Percentiles rank a stretch among this genome's conserved stretches.
Conservation (phyloP, 1,140 invertebrate species). For the Drosophila yakuba region DNA sequence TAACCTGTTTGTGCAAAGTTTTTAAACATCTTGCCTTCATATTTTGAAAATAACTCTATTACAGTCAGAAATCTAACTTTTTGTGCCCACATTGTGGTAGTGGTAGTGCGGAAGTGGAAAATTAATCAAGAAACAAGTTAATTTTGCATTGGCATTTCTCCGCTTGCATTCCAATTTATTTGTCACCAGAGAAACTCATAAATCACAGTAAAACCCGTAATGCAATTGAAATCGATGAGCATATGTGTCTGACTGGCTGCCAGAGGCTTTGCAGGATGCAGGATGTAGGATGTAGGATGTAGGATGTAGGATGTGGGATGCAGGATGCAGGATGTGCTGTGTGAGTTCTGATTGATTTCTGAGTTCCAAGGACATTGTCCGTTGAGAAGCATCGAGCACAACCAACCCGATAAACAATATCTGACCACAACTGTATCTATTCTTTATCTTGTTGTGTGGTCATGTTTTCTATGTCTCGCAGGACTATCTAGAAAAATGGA, state of each 20-base stretch:
- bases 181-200: conserved; percentile 28
- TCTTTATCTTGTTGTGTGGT: neutral
- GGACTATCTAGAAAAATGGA: conserved; percentile 48
- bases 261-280: neutral
- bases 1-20: neutral
- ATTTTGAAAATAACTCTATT: neutral
- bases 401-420: conserved; percentile 37
- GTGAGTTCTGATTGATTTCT: conserved; percentile 27
- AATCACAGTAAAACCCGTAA: conserved; percentile 44
- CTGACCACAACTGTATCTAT: conserved; percentile 44
- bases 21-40: neutral
- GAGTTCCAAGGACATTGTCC: conserved; percentile 14
- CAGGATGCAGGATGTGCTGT: neutral
- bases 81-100: no score
- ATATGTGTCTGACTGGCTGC: conserved; percentile 24
- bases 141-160: neutral
- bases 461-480: neutral
- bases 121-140: conserved; percentile 18
- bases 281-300: neutral
- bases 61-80: neutral
- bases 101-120: neutral
- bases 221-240: conserved; percentile 49
- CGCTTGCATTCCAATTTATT: conserved; percentile 24
- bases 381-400: neutral
- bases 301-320: neutral